Base-by-base conservation (phyloP, 2,888 invertebrate species). In the Bugula neritina region DNA sequence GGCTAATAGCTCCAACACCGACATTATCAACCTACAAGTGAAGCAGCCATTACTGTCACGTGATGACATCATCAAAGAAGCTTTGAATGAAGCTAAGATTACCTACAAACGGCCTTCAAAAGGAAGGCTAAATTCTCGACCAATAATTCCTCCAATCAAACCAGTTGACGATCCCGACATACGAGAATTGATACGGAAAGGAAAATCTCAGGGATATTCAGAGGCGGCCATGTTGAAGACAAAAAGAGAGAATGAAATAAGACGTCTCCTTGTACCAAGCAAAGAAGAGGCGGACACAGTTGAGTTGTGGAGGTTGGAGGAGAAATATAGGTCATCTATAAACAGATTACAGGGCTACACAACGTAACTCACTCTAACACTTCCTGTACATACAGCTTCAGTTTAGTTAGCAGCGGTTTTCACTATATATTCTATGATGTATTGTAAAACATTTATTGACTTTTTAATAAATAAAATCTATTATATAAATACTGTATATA, bases 171-270 rank as follows among this genome's bases (percentile, higher is more conserved):
- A 31, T 63, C 34, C 34, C 27, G 63, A 63, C 3, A 13, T 63
- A 25, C 63, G 34, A n/a, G 29, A 63, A 31, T 2, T 63, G 63
- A 63, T 63, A 13, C 2, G 17, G 10, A 27, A 5, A 29, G 63
- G 63, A 27, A 63, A 63, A 31, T 25, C 27, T 17, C 21, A 63
- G 31, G 63, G 63, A 34, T 63, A 63, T 31, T 63, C 63, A 25
- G 63, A 63, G 21, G 63, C 63, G 34, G 63, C 63, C 29, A 31
- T 63, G 31, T 63, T 63, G 31, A 63, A 34, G 31, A 63, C 63
- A 17, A 21, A 27, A 31, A 63, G 31, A 27, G 63, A 63, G 31
- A 63, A 31, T 27, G 25, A 63, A n/a, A 63, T 27, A 25, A 21
- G 63, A 13, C 31, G 63, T 31, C 63, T 63, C 10, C 31, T 63